phyloP scores from a whole-genome alignment of 2,888 invertebrate species.

The Laothoe populi region DNA sequence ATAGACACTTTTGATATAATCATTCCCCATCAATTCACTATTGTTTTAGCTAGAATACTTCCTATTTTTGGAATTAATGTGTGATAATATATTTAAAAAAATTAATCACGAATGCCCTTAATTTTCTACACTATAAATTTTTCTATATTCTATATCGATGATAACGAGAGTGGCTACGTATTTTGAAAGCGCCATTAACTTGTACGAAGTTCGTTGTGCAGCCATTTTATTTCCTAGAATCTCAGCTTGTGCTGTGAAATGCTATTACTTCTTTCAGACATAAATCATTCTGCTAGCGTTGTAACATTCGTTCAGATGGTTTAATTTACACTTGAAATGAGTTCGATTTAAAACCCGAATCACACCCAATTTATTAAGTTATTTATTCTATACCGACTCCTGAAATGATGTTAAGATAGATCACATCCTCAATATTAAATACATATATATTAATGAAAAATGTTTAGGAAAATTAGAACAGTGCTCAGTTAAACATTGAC shows the following conservation, averaged over 20 bases:
- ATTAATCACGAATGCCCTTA: no score
- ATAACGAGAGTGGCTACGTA: neutral
- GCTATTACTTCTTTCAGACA: conserved; percentile 42
- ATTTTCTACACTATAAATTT: no score
- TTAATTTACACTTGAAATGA: conserved; percentile 62
- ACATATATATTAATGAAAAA: conserved; percentile 27
- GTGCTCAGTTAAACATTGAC: conserved; percentile 7
- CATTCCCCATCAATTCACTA: no score
- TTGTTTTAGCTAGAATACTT: no score
- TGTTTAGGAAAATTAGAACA: neutral
- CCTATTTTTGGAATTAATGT: no score
- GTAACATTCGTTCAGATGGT: conserved; percentile 60
- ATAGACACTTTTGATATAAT: no score
- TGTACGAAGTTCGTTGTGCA: neutral
- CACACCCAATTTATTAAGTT: conserved; percentile 49
- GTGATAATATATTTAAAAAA: no score
- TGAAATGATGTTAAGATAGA: conserved; percentile 35
- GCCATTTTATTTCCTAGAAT: conserved; percentile 6
- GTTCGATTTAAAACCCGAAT: conserved; percentile 56
- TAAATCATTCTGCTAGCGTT: conserved; percentile 62
- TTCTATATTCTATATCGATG: no score
- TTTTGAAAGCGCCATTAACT: neutral
- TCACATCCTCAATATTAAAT: conserved; percentile 36
- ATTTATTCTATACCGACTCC: conserved; percentile 40
- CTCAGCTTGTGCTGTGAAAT: neutral